phyloP scores from a whole-genome alignment of 30 jellyfish, hydroid and myxozoan genomes.

The Haliclystus octoradiatus region DNA sequence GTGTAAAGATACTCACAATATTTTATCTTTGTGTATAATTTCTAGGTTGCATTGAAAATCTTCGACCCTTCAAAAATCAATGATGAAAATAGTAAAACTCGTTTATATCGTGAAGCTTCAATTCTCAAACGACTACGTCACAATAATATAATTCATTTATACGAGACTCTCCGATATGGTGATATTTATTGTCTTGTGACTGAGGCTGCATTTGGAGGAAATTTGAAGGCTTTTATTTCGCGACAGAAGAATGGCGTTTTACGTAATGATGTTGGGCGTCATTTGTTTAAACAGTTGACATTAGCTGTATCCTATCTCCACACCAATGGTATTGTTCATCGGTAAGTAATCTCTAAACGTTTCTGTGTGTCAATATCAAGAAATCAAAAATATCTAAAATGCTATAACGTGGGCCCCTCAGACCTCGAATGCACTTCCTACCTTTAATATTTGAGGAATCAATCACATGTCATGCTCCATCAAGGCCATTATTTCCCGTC shows the following conservation, averaged over 20 bases:
- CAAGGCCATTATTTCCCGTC: too few relatives aligned
- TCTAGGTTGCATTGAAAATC: constrained; percentile 64
- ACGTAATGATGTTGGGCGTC: constrained; percentile 33
- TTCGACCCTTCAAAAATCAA: constrained; percentile 29
- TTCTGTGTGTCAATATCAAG: too few relatives aligned
- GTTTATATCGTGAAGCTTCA: constrained; percentile 48
- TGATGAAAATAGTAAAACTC: constrained; percentile 21
- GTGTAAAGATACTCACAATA: too few relatives aligned
- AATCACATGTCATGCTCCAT: too few relatives aligned
- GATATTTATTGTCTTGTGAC: constrained; percentile 51
- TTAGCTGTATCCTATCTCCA: constrained; percentile 66
- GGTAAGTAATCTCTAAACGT: too few relatives aligned
- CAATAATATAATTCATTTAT: constrained; percentile 35
- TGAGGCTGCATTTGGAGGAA: constrained; percentile 63
- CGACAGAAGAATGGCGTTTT: constrained; percentile 37
- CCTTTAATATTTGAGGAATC: too few relatives aligned
- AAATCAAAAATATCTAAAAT: too few relatives aligned
- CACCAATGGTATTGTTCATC: constrained; percentile 44
- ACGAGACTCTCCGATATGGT: constrained; percentile 44
- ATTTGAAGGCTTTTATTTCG: constrained; percentile 37
- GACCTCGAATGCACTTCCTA: too few relatives aligned
- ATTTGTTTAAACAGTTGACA: constrained; percentile 33
- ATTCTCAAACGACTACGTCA: constrained; percentile 49
- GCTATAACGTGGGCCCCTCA: too few relatives aligned
- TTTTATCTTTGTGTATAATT: too few relatives aligned